Conservation (phyloP, 2,888 invertebrate species). For the Blastobasis lacticolella region DNA sequence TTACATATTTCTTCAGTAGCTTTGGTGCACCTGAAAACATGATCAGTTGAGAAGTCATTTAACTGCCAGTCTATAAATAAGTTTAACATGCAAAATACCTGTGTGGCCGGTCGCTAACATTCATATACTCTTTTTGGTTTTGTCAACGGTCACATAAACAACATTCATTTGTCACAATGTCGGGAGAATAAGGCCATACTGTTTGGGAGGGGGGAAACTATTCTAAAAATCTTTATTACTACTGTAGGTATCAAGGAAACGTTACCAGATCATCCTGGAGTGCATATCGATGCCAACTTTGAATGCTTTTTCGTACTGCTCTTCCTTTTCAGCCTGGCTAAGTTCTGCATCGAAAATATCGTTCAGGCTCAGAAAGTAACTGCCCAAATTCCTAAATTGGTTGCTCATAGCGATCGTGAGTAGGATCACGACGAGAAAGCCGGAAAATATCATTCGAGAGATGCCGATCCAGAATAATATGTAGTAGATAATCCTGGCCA, state of each 20-base stretch:
- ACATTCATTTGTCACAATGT: no score
- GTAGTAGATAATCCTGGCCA: conserved; percentile 18
- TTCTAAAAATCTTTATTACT: no score
- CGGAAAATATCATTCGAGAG: conserved; percentile 14
- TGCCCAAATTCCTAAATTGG: conserved; percentile 37
- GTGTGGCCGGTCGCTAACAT: no score
- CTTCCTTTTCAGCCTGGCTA: conserved; percentile 30
- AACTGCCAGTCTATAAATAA: no score
- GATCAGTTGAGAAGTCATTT: no score
- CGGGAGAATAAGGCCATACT: no score
- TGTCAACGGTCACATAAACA: no score
- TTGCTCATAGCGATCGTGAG: conserved; percentile 25
- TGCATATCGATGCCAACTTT: conserved; percentile 41
- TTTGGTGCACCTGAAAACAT: conserved; percentile 19
- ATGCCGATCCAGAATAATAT: conserved; percentile 28
- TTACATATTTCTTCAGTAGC: conserved; percentile 17
- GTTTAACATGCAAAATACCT: no score
- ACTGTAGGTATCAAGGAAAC: no score
- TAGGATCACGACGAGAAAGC: conserved; percentile 22
- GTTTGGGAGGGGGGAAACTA: no score
- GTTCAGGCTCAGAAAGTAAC: conserved; percentile 34
- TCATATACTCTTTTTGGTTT: no score
- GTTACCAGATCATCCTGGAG: background rate
- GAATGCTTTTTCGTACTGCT: conserved; percentile 29
- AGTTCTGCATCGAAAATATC: conserved; percentile 27